Evolutionary conservation across 1,140 invertebrate genomes (phyloP), one percentile per base, ranked within the genome.

Genomic region (Formica exsecta): DNA sequence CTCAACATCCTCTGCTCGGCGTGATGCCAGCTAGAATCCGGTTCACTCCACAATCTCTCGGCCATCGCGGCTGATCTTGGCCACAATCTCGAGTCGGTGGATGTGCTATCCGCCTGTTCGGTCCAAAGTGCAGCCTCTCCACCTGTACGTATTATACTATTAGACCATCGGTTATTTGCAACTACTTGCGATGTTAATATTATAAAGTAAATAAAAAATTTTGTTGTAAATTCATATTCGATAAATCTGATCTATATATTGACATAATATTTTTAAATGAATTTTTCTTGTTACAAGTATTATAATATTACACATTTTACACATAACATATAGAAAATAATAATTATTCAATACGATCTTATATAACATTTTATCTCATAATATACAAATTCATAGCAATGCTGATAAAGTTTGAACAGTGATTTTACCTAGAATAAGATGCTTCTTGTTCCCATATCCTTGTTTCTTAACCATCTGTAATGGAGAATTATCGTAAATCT

Each of bases 101-200:
- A 95, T 0, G 95, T 91, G 65, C 96, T 95, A 92, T 98, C 97
- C 0, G 96, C 96, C 93, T 98, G 97, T 93, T 98, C 98, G 0
- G 97, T 96, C 98, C 98, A 98, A 74, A 98, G 94, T 6, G 97
- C 96, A 2, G 97, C 97, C 93, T 98, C 97, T 0, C 96, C 96
- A 22, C 98, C 98, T 95, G 92, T 85, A 61, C 90, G 13, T 48
- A 59, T 62, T 44, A 61, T 3, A 16, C 11, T 3, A 75, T 22
- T 9, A 38, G 41, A 29, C 25, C 25, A 38, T 41, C 13, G 19
- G 25, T 32, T 7, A 11, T 32, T 62, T 32, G 32, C 25, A 66
- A 38, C 25, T 36, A 54, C 22, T 66, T 19, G 36, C 16, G 2
- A 16, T 32, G 13, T 64, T 25, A 62, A 59, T 25, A 32, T 74